A percentile compares a stretch with the other conserved stretches of the same genome.
phyloP scores from a whole-genome alignment of 2,113 vertebrate species.

The Odontophorus gujanensis region DNA sequence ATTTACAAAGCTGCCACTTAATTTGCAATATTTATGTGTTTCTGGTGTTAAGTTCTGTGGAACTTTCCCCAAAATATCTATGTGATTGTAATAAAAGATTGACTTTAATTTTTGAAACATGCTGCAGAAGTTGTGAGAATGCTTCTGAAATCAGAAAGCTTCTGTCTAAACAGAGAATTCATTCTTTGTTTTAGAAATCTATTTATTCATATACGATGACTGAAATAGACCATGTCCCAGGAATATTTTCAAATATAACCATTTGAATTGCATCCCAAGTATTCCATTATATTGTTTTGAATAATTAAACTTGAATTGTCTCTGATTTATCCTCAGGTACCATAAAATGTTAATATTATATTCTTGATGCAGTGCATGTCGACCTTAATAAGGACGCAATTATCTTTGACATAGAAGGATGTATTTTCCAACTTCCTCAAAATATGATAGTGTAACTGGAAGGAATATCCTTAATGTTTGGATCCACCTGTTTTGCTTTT shows the following conservation, averaged over 20 bases:
- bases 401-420: neutral
- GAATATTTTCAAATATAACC: neutral
- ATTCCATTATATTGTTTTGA: neutral
- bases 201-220: neutral
- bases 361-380: neutral
- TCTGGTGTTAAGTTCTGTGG: neutral
- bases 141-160: neutral
- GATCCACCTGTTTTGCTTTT: neutral
- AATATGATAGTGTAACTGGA: neutral
- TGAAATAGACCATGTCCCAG: neutral
- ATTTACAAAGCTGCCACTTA: too few relatives aligned
- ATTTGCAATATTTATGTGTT: neutral
- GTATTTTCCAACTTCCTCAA: neutral
- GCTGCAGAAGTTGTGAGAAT: neutral
- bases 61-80: neutral
- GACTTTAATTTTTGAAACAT: neutral
- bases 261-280: neutral
- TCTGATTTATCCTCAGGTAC: neutral
- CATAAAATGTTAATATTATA: neutral
- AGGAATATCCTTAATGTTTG: neutral
- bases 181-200: neutral
- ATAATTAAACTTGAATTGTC: neutral
- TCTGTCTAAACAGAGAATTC: neutral
- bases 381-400: neutral
- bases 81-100: neutral